Evolutionary conservation across 2,888 invertebrate genomes (phyloP).

Genomic region (Thera obeliscata): DNA sequence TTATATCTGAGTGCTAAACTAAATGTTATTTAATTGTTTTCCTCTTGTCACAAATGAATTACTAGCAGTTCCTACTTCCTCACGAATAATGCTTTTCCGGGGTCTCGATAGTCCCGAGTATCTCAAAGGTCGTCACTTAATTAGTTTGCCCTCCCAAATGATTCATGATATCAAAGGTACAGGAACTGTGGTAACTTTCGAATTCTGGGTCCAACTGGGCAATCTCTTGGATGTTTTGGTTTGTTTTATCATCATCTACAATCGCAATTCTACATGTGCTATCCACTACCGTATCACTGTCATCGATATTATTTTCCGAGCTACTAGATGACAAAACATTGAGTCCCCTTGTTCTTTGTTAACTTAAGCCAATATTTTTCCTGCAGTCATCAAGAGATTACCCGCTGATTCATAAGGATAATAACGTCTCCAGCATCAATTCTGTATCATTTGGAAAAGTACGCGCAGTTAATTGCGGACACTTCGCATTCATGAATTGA

Average conservation of each 20-base stretch:
- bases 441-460: constrained; percentile 51
- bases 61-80: constrained; percentile 41
- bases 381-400: constrained; percentile 7
- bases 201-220: background rate
- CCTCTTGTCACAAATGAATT: constrained; percentile 18
- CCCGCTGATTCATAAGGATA: constrained; percentile 30
- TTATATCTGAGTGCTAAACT: background rate
- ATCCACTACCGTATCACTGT: background rate
- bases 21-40: constrained; percentile 12
- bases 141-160: constrained; percentile 36
- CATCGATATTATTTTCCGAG: background rate
- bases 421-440: constrained; percentile 20
- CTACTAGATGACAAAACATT: background rate
- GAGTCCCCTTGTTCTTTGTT: too few species aligned
- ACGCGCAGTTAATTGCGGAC: constrained; percentile 51
- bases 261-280: background rate
- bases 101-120: constrained; percentile 30
- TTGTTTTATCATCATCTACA: constrained; percentile 8
- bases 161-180: constrained; percentile 16
- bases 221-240: background rate
- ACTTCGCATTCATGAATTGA: constrained; percentile 53
- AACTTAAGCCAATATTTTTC: background rate
- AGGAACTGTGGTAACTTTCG: background rate
- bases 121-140: constrained; percentile 40
- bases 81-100: constrained; percentile 31